Evolutionary conservation across 2,113 vertebrate genomes (phyloP).

Genomic region (Ifrita kowaldi): DNA sequence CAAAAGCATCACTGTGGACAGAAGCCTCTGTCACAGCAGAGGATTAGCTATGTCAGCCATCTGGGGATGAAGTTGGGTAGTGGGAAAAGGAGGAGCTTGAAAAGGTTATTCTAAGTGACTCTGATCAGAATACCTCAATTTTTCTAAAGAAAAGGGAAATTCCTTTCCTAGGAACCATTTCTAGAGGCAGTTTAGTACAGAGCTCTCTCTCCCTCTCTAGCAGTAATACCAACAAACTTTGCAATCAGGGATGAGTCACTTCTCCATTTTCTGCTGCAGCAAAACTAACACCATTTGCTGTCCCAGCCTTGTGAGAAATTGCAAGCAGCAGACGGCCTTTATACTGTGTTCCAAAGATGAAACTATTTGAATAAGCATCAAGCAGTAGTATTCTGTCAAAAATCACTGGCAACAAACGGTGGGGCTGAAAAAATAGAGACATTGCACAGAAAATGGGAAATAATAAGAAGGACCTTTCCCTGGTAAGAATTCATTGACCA

Average conservation of each 20-base stretch:
- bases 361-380: not conserved
- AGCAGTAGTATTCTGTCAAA: not conserved
- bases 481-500: not conserved
- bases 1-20: not conserved
- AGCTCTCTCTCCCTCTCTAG: not conserved
- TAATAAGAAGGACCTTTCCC: not conserved
- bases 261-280: not conserved
- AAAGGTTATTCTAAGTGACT: not conserved
- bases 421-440: not conserved
- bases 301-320: not conserved
- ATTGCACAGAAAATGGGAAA: not conserved
- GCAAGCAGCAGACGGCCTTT: not conserved
- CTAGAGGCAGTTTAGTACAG: not conserved
- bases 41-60: not conserved
- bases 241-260: not conserved
- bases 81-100: not conserved
- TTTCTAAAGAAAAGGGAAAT: not conserved
- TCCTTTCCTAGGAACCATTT: not conserved
- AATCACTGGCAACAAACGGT: not conserved
- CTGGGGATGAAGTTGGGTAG: not conserved
- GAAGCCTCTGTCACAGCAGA: not conserved
- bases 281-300: not conserved
- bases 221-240: not conserved
- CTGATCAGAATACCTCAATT: not conserved
- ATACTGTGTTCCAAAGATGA: not conserved